A percentile compares a stretch with the other conserved stretches of the same genome.
Evolutionary conservation across 1,140 invertebrate species (phyloP).

Genomic region (Solenopsis invicta): DNA sequence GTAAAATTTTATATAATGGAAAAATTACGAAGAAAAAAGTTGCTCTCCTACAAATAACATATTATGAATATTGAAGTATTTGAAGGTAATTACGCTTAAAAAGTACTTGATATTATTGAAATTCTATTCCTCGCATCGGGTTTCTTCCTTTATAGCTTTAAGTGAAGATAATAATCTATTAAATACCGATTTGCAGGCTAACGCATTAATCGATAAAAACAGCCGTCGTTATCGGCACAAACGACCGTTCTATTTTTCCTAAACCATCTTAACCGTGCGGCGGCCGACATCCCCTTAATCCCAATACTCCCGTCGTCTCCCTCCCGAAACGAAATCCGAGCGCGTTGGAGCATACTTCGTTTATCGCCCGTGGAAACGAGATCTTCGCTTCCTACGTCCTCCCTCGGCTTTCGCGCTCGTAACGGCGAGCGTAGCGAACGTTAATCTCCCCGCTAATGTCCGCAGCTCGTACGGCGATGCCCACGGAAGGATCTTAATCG

Average conservation of each 20-base stretch:
- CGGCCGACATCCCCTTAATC: conserved; percentile 61
- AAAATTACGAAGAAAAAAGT: not conserved
- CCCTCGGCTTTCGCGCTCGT: conserved; percentile 26
- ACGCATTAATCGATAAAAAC: conserved; percentile 52
- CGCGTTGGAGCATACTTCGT: conserved; percentile 64
- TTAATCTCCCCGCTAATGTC: conserved; percentile 73
- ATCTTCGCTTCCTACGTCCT: conserved; percentile 37
- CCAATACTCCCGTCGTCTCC: conserved; percentile 56
- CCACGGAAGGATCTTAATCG: conserved; percentile 71
- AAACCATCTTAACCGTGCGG: conserved; percentile 15
- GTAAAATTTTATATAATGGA: not conserved
- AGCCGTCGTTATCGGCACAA: conserved; percentile 7
- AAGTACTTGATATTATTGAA: conserved; percentile 23
- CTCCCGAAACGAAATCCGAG: conserved; percentile 55
- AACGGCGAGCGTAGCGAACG: conserved; percentile 47
- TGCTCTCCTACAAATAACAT: not conserved
- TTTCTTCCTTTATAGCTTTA: not conserved
- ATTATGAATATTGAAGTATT: conserved; percentile 15
- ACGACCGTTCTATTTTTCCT: conserved; percentile 45
- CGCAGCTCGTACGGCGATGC: conserved; percentile 46
- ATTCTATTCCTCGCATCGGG: not conserved
- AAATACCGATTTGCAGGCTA: conserved; percentile 25
- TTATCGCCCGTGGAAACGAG: conserved; percentile 65
- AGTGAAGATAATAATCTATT: conserved; percentile 1
- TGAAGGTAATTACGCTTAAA: not conserved